Evolutionary conservation across 2,797 vertebrate species (phyloP).

Genomic region (Sebastes cheni): DNA sequence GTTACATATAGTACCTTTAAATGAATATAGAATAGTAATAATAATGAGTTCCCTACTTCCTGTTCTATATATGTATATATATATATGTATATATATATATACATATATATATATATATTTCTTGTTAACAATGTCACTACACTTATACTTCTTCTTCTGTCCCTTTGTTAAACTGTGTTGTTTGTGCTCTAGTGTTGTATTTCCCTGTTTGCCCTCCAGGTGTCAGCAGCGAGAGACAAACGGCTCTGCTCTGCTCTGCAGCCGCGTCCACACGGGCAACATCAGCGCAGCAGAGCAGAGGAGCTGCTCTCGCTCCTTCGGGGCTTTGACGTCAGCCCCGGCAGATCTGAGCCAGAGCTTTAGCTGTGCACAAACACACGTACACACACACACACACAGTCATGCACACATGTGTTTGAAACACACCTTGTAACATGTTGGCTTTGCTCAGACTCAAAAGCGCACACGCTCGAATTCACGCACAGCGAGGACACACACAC

Average conservation of each 20-base stretch:
- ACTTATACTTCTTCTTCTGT: neutral
- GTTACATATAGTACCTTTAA: too few relatives aligned
- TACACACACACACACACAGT: neutral
- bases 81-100: too few relatives aligned
- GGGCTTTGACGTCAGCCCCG: slow-evolving; percentile 63
- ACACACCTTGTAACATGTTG: slow-evolving; percentile 17
- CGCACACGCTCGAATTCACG: slow-evolving; percentile 1
- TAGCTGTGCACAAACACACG: slow-evolving; percentile 26
- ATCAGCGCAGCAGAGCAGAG: slow-evolving; percentile 36
- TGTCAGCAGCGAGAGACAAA: slow-evolving; percentile 38
- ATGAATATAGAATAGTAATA: neutral
- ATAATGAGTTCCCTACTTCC: neutral
- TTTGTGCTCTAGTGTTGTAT: neutral
- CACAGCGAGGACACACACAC: neutral
- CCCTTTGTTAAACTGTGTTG: neutral
- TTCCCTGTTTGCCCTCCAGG: slow-evolving; percentile 41
- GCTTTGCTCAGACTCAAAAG: slow-evolving; percentile 21
- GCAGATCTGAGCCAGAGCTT: slow-evolving; percentile 47
- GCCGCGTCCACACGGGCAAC: slow-evolving; percentile 30
- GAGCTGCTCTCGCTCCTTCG: slow-evolving; percentile 27
- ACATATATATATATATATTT: too few relatives aligned
- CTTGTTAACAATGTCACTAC: neutral
- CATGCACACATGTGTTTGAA: slow-evolving; percentile 6
- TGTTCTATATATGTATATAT: too few relatives aligned
- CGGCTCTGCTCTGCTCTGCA: neutral